A percentile compares a stretch with the other conserved stretches of the same genome.
phyloP scores from a whole-genome alignment of 2,888 invertebrate species.

The Lasioglossum oenotherae region DNA sequence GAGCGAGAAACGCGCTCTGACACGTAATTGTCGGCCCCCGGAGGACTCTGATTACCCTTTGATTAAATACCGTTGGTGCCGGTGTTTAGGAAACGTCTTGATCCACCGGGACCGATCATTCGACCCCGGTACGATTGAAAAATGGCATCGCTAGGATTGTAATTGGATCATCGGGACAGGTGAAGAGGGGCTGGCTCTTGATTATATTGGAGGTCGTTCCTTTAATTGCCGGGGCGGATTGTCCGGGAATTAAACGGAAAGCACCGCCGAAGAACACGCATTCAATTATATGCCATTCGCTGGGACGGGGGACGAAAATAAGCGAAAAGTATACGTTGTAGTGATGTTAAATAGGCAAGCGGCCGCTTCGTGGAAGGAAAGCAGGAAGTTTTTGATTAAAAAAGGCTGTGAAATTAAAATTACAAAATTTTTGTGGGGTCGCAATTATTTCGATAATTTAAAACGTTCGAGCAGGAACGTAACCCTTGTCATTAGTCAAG shows the following conservation, averaged over 20 bases:
- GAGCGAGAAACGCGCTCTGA: not conserved
- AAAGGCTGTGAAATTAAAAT: too few species aligned
- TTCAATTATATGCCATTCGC: not conserved
- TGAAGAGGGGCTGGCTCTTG: not conserved
- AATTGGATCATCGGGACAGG: not conserved
- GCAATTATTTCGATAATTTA: not conserved
- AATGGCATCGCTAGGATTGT: not conserved
- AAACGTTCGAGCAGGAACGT: not conserved
- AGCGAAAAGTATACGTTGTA: conserved; percentile 1
- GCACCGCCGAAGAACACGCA: not conserved
- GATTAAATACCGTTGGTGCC: not conserved
- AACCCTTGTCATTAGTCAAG: not conserved
- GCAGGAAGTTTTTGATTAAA: conserved; percentile 2
- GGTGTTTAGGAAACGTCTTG: conserved; percentile 19
- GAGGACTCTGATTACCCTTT: conserved; percentile 12
- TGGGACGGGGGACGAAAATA: not conserved
- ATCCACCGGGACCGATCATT: not conserved
- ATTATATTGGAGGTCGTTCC: not conserved
- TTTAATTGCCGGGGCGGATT: not conserved
- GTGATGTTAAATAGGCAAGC: not conserved
- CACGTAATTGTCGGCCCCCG: conserved; percentile 31
- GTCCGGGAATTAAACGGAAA: not conserved
- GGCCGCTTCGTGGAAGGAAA: not conserved
- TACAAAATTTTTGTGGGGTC: too few species aligned
- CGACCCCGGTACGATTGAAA: conserved; percentile 7